Base-by-base conservation (phyloP, 1,140 invertebrate genomes). In the Harpegnathos saltator region DNA sequence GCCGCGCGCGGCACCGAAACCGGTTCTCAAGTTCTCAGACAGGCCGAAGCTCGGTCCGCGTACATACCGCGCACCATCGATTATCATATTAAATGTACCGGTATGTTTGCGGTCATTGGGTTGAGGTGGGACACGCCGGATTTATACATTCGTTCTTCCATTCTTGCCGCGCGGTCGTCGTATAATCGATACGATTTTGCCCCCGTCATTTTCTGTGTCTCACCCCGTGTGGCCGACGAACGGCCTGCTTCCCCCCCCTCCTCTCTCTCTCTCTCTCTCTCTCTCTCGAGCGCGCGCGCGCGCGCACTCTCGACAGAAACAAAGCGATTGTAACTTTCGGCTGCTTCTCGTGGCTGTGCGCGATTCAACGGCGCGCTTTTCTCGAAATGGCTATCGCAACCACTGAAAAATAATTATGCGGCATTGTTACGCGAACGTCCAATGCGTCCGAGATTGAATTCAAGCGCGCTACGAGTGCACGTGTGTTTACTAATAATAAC, bases 51-150 rank as follows among this genome's bases (percentile, higher is more conserved):
- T 82, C 68, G 80, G 65, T 74, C 68, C 62, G 72, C 68, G 73
- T 83, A 75, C 83, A 52, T 65, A 52, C 58, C 74, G 72, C 73
- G 82, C 50, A 87, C 72, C 69, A 78, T 54, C 81, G 85, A 90
- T 91, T 91, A 89, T 90, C 89, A 90, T 91, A 90, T 90, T 90
- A 90, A 90, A 91, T 89, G 89, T 89, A 89, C 87, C 85, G 83
- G 75, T 84, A 77, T 83, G 80, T 84, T 89, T 85, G 90, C 84
- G 89, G 89, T 90, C 87, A 90, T 90, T 90, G 85, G 82, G 84
- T 84, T 85, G 86, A 82, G 69, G 63, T 69, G 74, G 58, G 50
- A 86, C 72, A 61, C 74, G 33, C 44, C 29, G 19, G 38, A 59
- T 82, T 82, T 82, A n/a, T n/a, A 80, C 54, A 82, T 74, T 86